Percentiles rank a stretch among this genome's conserved stretches.
phyloP scores from a whole-genome alignment of 2,113 vertebrate genomes.

The Stictonetta naevosa region DNA sequence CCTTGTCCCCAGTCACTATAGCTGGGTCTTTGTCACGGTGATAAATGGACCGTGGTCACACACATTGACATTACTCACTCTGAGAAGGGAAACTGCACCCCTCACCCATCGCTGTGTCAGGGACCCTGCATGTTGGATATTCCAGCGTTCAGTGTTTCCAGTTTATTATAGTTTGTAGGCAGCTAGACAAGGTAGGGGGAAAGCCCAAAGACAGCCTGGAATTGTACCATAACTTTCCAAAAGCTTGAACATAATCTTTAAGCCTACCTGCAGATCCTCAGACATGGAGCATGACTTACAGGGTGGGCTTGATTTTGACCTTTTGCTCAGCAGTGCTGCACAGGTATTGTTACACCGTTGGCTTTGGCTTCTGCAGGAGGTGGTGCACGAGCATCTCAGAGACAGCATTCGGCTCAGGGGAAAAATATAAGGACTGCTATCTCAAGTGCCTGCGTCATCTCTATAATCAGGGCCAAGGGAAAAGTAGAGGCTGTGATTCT shows the following conservation, averaged over 20 bases:
- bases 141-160: slow-evolving; percentile 2
- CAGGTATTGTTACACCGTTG: neutral
- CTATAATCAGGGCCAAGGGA: neutral
- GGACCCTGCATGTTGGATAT: slow-evolving; percentile 1
- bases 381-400: neutral
- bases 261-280: slow-evolving; percentile 11
- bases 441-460: neutral
- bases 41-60: neutral
- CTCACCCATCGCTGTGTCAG: neutral
- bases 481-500: neutral
- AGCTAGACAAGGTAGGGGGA: slow-evolving; percentile 6
- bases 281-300: neutral
- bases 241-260: slow-evolving; percentile 43
- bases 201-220: slow-evolving; percentile 47
- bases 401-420: neutral
- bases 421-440: neutral
- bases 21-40: neutral
- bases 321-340: neutral
- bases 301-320: neutral
- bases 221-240: slow-evolving; percentile 36
- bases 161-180: slow-evolving; percentile 58
- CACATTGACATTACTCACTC: neutral
- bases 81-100: neutral
- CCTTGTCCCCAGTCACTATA: neutral
- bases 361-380: slow-evolving; percentile 1